Conservation (phyloP, 2,113 vertebrate genomes). For the Eira barbara region DNA sequence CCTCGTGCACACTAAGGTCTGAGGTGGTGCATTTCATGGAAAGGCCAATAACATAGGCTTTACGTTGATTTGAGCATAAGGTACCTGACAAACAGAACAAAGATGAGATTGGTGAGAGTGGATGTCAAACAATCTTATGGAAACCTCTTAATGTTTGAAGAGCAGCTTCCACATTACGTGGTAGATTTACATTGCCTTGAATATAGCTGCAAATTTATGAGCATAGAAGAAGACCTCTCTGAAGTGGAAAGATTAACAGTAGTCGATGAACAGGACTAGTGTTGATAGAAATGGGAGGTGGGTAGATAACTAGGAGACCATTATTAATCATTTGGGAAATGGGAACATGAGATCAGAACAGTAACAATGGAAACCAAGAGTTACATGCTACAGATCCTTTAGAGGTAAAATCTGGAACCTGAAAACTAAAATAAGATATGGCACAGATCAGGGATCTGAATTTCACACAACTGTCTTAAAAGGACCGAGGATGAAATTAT, state of each 20-base stretch:
- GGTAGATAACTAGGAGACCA: not conserved
- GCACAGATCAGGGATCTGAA: not conserved
- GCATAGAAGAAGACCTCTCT: not conserved
- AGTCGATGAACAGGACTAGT: not conserved
- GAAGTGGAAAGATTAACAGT: not conserved
- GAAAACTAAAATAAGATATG: not conserved
- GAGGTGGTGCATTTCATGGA: not conserved
- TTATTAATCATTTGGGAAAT: not conserved
- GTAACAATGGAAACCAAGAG: not conserved
- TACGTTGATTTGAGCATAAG: not conserved
- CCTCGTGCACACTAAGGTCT: not conserved
- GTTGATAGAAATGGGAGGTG: not conserved
- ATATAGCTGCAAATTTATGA: not conserved
- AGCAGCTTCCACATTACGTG: not conserved
- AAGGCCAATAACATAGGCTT: not conserved
- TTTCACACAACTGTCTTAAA: not conserved
- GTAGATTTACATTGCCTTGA: not conserved
- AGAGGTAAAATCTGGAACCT: not conserved
- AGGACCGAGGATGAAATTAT: not conserved
- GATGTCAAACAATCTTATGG: not conserved
- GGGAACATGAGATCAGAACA: not conserved
- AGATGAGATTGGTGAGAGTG: not conserved
- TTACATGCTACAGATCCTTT: not conserved
- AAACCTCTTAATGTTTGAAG: not conserved
- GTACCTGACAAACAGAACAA: not conserved